Base-by-base conservation (phyloP, 2,113 vertebrate species). In the Cheirogaleus medius region DNA sequence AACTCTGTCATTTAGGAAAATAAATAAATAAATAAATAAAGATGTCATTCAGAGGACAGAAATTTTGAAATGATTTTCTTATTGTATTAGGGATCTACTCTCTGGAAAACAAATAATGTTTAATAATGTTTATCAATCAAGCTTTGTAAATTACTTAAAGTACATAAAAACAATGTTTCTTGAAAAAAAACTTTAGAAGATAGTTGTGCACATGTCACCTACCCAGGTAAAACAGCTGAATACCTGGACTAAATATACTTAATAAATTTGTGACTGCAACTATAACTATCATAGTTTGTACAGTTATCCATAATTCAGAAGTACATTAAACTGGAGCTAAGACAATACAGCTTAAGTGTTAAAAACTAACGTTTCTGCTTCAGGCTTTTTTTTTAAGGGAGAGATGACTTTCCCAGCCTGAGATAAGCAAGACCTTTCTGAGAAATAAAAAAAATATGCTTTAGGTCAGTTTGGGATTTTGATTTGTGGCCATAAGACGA, bases 11-110 rank as follows among this genome's bases (percentile, higher is more conserved):
- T 27, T 87, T 84, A 64, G 39, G 56, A 25, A 58, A 68, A 47
- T 47, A 47, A 47, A 47, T 47, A 47, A 47, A 47, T 44, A 44
- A 56, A 23, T 27, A 17, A 52, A 20, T 44, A 63, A 81, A 66
- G 39, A 47, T 54, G n/a, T 68, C 52, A 47, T 21, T 90, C 27
- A 69, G 87, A 69, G 39, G 54, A 66, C 18, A 90, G 44, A 63
- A 58, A 86, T 81, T 89, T 89, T 60, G 20, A 63, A 94, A 95
- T 58, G 9, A 66, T 73, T 97, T 91, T 93, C 47, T 69, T 83
- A 82, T 47, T 77, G 8, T 47, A 93, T 80, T 66, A 49, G 0
- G 8, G 29, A 89, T 8, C 0, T 11, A 21, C 27, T 63, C 47
- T 60, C 9, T 91, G 29, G 58, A 87, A 95, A 86, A 73, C 14